A percentile compares a stretch with the other conserved stretches of the same genome.
phyloP scores from a whole-genome alignment of 2,113 vertebrate species.

The Anas platyrhynchos region DNA sequence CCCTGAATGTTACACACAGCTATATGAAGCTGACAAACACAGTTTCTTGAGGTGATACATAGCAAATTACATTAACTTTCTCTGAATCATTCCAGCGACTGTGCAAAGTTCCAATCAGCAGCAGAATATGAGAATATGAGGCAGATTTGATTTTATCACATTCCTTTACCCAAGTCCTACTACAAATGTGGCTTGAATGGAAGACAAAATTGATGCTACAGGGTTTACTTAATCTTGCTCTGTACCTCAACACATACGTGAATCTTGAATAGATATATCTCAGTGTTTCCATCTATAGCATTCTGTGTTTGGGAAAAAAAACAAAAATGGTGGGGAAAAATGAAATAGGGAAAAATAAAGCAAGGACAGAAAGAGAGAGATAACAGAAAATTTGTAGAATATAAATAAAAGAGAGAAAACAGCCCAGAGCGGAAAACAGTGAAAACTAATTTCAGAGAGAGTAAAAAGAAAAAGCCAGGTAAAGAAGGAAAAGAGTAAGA shows the following conservation, averaged over 20 bases:
- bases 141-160: slow-evolving; percentile 51
- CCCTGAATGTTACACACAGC: slow-evolving; percentile 9
- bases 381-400: neutral
- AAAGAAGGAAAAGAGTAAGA: neutral
- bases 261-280: slow-evolving; percentile 16
- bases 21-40: slow-evolving; percentile 5
- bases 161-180: slow-evolving; percentile 1
- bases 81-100: slow-evolving; percentile 37
- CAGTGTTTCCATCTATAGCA: neutral
- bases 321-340: neutral
- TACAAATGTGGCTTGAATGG: slow-evolving; percentile 19
- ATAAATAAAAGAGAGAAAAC: neutral
- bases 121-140: slow-evolving; percentile 31
- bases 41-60: slow-evolving; percentile 20
- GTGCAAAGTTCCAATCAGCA: slow-evolving; percentile 32
- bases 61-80: slow-evolving; percentile 56
- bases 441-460: neutral
- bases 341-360: neutral
- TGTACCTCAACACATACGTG: neutral
- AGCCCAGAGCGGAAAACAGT: neutral
- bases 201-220: slow-evolving; percentile 37
- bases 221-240: slow-evolving; percentile 14
- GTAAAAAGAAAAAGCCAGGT: neutral
- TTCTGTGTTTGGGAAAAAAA: neutral
- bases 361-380: neutral